Evolutionary conservation across 2,113 vertebrate genomes (phyloP).

Genomic region (Zeus faber): DNA sequence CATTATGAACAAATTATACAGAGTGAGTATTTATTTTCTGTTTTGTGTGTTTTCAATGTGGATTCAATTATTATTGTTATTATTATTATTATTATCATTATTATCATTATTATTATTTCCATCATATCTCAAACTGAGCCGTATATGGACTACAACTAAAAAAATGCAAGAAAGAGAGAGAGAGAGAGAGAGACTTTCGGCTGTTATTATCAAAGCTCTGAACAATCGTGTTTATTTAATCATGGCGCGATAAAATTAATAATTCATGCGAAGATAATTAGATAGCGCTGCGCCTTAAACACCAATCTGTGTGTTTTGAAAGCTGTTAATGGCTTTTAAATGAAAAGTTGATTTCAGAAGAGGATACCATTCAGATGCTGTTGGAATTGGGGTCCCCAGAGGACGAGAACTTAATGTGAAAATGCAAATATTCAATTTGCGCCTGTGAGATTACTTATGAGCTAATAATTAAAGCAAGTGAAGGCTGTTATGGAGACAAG

Average conservation of each 20-base stretch:
- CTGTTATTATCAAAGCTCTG: slow-evolving; percentile 7
- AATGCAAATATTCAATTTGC: slow-evolving; percentile 56
- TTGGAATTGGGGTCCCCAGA: slow-evolving; percentile 50
- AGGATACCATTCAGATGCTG: slow-evolving; percentile 44
- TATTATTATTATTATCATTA: no score
- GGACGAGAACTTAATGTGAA: slow-evolving; percentile 53
- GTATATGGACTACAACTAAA: no score
- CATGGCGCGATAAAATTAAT: slow-evolving; percentile 46
- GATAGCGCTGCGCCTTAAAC: slow-evolving; percentile 35
- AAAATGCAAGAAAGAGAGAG: no score
- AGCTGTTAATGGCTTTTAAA: slow-evolving; percentile 53
- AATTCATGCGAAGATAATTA: slow-evolving; percentile 55
- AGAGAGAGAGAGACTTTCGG: no score
- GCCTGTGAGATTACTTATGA: slow-evolving; percentile 55
- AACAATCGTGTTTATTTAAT: slow-evolving; percentile 37
- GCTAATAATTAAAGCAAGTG: slow-evolving; percentile 68
- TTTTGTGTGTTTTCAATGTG: no score
- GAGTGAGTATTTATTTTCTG: no score
- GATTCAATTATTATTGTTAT: no score
- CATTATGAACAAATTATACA: no score
- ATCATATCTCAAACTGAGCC: no score
- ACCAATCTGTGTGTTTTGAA: slow-evolving; percentile 45
- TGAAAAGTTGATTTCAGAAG: slow-evolving; percentile 52
- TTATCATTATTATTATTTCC: no score
- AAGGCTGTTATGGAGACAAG: slow-evolving; percentile 46